Evolutionary conservation across 23 tunicate genomes (phyloP), one percentile per base, ranked within the genome.

Genomic region (Ciona savignyi): DNA sequence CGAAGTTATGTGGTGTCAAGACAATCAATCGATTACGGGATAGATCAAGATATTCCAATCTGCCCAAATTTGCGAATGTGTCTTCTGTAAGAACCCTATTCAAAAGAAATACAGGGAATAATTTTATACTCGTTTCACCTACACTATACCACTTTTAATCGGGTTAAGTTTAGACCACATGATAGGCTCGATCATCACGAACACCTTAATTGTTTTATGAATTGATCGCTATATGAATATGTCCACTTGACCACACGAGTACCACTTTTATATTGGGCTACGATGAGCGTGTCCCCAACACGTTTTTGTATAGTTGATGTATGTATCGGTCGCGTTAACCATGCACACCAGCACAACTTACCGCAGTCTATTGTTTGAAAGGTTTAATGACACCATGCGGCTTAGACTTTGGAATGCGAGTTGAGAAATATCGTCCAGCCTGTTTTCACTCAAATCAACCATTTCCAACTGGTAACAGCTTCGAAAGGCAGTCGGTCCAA

Each of bases 401-500:
- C 24, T 56, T 4, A 85, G 69, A 28, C 32, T 73, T 4, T 60
- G 79, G 33, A 85, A 73, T 30, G 83, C 70, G 4, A 60, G 26
- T 27, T 66, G 65, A 2, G 83, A 78, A 42, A 85, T 85, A 30
- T 73, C 82, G 29, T 78, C 90, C 2, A 85, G 35, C 34, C 67
- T 48, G 63, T 85, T 85, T 33, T 32, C 33, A 34, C 79, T 66
- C 23, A 85, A 70, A 70, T 85, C 78, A 4, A 85, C 79, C 32
- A 35, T 6, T 51, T 78, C 78, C 34, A 85, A 65, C 23, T 20
- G 4, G 42, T 72, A 34, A 25, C 66, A 70, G 1, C 27, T 65
- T 2, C 83, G 70, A 78, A 85, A 85, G 11, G 90, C 90, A 1
- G 81, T 67, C 2, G 83, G 79, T 73, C 90, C 90, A 33, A 83